Evolutionary conservation across 2,113 vertebrate genomes (phyloP), one percentile per base, ranked within the genome.

Genomic region (Glaucomys volans): DNA sequence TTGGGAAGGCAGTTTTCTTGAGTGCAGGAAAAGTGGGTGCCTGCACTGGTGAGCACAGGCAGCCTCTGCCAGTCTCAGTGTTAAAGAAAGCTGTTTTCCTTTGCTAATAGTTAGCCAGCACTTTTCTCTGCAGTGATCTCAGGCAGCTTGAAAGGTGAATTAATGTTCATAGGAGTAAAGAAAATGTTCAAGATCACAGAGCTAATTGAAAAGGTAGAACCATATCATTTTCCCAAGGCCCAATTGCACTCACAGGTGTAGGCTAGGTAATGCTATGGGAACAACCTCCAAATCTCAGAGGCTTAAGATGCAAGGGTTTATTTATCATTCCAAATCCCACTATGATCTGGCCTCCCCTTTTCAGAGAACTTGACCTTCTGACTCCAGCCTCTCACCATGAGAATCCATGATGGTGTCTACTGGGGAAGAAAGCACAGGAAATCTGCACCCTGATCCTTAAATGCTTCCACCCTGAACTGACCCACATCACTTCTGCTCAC

Each of bases 181-280:
- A 20, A 59, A 35, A 82, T 50, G 67, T 54, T 84, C 32, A 64
- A 8, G 42, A 26, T 94, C 20, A 14, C 59, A 44, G 52, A 47
- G 47, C 9, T 95, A 6, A 52, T 50, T 54, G 76, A 17, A 90
- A 88, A 87, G 24, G 54, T 52, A n/a, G 40, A 74, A 16, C 18
- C 32, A 2, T 16, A 11, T 57, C 6, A 11, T 12, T 74, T 85
- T 69, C 74, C n/a, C 75, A 62, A 1, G 2, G 35, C n/a, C 32
- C 37, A 5, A 0, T 28, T 71, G 57, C 16, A 20, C 54, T 10
- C 24, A 16, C 40, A 28, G 17, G 24, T 28, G 42, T 12, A n/a
- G 3, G 22, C 1, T 4, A 35, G 40, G 32, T 26, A 30, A 35
- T 0, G 16, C 8, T 50, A 9, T 8, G 18, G 12, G 5, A 83